These are phyloP conservation scores for Candidula unifasciata DNA, from an alignment of 2,888 invertebrate species.

Conservation along the genomic window DNA sequence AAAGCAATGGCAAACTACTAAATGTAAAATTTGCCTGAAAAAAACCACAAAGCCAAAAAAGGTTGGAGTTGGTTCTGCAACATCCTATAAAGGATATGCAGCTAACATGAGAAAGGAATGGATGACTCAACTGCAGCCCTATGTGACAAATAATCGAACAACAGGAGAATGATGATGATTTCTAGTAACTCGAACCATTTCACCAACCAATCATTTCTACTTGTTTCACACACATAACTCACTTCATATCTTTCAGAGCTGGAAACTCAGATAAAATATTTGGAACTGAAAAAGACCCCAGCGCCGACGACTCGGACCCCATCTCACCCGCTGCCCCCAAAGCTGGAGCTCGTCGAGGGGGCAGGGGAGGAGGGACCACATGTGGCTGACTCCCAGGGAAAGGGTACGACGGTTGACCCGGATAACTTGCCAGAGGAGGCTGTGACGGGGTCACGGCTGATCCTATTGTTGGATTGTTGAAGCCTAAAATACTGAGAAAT, in stretches of 20 bases:
- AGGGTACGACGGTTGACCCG: conserved; percentile 33
- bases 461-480: conserved; percentile 46
- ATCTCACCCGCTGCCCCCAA: conserved; percentile 29
- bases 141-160: too few species aligned
- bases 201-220: too few species aligned
- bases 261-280: conserved; percentile 69
- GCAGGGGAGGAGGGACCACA: conserved; percentile 53
- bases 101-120: too few species aligned
- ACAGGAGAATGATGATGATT: too few species aligned
- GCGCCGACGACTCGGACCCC: conserved; percentile 32
- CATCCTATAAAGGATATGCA: too few species aligned
- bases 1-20: too few species aligned
- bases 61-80: too few species aligned
- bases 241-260: conserved; percentile 71
- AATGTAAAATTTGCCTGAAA: too few species aligned
- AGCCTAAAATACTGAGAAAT: conserved; percentile 40
- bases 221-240: conserved; percentile 10
- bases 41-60: too few species aligned
- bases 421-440: conserved; percentile 35
- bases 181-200: too few species aligned
- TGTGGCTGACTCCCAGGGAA: conserved; percentile 44
- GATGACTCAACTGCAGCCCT: too few species aligned
- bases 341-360: conserved; percentile 50
- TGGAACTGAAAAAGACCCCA: conserved; percentile 55
- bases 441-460: conserved; percentile 26